phyloP scores from a whole-genome alignment of 2,113 vertebrate genomes.

The Dascyllus trimaculatus region DNA sequence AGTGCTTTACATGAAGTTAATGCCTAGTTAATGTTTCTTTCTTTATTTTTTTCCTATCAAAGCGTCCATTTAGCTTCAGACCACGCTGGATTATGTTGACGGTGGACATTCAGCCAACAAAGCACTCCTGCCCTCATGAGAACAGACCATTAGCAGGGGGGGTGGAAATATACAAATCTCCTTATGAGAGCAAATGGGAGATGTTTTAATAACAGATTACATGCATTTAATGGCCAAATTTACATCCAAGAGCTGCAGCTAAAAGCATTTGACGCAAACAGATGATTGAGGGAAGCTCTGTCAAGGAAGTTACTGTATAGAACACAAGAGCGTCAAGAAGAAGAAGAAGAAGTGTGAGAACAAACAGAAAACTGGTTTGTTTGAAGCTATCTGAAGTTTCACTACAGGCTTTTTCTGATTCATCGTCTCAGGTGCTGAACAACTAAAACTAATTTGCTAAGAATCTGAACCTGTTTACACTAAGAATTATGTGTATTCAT shows the following conservation, averaged over 20 bases:
- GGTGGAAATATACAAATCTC: slow-evolving; percentile 66
- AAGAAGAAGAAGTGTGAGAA: not conserved
- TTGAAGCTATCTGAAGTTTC: no score
- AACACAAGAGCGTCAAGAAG: not conserved
- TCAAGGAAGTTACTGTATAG: slow-evolving; percentile 26
- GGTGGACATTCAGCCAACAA: slow-evolving; percentile 70
- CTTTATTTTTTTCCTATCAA: slow-evolving; percentile 10
- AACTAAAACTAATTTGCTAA: no score
- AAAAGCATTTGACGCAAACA: slow-evolving; percentile 65
- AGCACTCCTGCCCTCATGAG: slow-evolving; percentile 65
- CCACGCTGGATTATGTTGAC: slow-evolving; percentile 66
- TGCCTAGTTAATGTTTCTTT: slow-evolving; percentile 61
- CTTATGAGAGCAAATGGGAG: slow-evolving; percentile 69
- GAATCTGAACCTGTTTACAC: no score
- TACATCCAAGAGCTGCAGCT: slow-evolving; percentile 63
- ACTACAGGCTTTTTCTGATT: no score
- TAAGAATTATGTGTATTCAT: no score
- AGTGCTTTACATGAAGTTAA: slow-evolving; percentile 61
- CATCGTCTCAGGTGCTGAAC: no score
- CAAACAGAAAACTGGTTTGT: not conserved
- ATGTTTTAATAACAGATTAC: slow-evolving; percentile 77
- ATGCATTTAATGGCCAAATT: slow-evolving; percentile 75
- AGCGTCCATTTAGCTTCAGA: slow-evolving; percentile 62
- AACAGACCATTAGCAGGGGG: slow-evolving; percentile 66
- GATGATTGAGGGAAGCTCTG: slow-evolving; percentile 23